A percentile compares a stretch with the other conserved stretches of the same genome.
Evolutionary conservation across 2,113 vertebrate species (phyloP).

Genomic region (Elephantulus edwardii): DNA sequence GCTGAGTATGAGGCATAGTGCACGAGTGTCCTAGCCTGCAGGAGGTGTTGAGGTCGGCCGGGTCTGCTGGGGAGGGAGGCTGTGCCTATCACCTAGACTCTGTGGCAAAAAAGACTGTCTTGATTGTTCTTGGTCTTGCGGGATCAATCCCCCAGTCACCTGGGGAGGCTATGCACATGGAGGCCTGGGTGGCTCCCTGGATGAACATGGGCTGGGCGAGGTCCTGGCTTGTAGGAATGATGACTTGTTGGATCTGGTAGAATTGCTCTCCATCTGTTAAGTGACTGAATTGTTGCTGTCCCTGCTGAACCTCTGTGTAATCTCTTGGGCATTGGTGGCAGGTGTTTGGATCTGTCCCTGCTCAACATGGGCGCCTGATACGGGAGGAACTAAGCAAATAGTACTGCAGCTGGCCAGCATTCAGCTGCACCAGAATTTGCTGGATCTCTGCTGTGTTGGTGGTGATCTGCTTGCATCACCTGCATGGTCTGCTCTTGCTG

Average conservation of each 20-base stretch:
- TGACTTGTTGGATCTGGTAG: conserved; percentile 99
- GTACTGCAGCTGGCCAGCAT: no score
- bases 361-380: no score
- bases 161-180: conserved; percentile 88
- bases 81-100: conserved; percentile 35
- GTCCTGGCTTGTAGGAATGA: conserved; percentile 98
- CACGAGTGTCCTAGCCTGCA: conserved; percentile 72
- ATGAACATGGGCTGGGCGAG: conserved; percentile 98
- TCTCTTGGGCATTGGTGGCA: no score
- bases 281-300: conserved; percentile 98
- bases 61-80: conserved; percentile 67
- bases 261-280: conserved; percentile 99
- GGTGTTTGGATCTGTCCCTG: no score
- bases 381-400: no score
- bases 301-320: conserved; percentile 96
- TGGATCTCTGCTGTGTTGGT: no score
- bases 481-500: no score
- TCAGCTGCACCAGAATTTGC: no score
- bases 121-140: neutral
- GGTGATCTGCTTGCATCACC: no score
- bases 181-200: conserved; percentile 94
- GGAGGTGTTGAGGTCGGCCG: conserved; percentile 68
- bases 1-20: conserved; percentile 64
- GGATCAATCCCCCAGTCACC: conserved; percentile 86
- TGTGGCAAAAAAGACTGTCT: conserved; percentile 59